These are phyloP conservation scores for Drosophila sturtevanti DNA, from an alignment of 1,140 invertebrate genomes.

Conservation along the genomic window DNA sequence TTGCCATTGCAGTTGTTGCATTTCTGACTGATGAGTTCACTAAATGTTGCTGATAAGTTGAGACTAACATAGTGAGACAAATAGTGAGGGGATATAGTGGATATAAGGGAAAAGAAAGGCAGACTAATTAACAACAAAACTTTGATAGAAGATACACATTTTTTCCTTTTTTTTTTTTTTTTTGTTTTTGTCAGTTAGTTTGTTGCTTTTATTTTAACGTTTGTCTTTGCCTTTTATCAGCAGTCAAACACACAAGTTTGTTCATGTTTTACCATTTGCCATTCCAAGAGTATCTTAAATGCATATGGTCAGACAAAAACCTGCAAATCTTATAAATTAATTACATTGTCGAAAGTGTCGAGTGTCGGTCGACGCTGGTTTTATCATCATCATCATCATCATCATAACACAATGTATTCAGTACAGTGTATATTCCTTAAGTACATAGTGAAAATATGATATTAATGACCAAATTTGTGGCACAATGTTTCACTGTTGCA, in stretches of 20 bases:
- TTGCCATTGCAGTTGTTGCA: conserved; percentile 14
- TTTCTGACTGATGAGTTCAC: conserved; percentile 42
- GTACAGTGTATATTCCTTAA: background rate
- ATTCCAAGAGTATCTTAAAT: conserved; percentile 26
- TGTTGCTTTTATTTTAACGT: background rate
- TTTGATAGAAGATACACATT: background rate
- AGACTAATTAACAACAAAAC: conserved; percentile 5
- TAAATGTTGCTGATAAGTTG: conserved; percentile 39
- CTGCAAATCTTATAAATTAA: conserved; percentile 38
- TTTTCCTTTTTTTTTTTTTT: no score
- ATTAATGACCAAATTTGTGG: background rate
- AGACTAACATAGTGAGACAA: conserved; percentile 19
- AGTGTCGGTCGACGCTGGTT: conserved; percentile 5
- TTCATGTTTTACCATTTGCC: conserved; percentile 12
- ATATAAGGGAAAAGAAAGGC: no score
- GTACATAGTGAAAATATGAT: background rate
- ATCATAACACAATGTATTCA: background rate
- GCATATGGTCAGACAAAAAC: conserved; percentile 23
- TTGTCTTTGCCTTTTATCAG: conserved; percentile 37
- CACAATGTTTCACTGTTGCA: background rate
- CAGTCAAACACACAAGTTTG: conserved; percentile 32
- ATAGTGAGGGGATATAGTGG: background rate
- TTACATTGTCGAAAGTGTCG: conserved; percentile 47
- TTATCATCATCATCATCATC: background rate
- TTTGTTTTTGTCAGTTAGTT: background rate